Evolutionary conservation across 1,140 invertebrate species (phyloP).

Genomic region (Paraescarpia echinospica): DNA sequence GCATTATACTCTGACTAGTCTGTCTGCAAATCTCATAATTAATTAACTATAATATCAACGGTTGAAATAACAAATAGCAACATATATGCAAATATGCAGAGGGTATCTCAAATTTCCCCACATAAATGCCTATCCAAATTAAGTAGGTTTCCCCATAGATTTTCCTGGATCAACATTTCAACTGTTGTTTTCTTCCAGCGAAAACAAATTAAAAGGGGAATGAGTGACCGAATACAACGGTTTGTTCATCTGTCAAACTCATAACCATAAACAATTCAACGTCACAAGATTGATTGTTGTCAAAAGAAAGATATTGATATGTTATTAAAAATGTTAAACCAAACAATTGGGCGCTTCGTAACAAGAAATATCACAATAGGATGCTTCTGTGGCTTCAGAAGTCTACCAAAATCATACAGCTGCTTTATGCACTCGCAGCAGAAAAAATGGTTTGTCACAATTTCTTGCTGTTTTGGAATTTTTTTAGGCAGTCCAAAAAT

Average conservation of each 20-base stretch:
- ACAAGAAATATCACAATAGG: background rate
- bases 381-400: background rate
- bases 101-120: background rate
- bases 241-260: background rate
- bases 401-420: no score
- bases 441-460: background rate
- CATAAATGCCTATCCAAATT: no score
- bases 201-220: background rate
- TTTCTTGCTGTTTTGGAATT: background rate
- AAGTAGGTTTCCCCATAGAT: background rate
- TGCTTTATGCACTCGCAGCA: background rate
- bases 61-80: background rate
- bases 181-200: background rate
- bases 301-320: background rate
- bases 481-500: background rate
- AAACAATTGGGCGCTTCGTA: background rate
- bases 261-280: background rate
- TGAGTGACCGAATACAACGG: background rate
- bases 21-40: background rate
- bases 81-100: background rate
- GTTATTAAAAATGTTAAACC: background rate
- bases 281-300: background rate
- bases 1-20: background rate
- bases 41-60: background rate
- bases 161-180: background rate